Evolutionary conservation across 2,888 invertebrate species (phyloP), one percentile per base, ranked within the genome.

Genomic region (Troides oblongomaculatus): DNA sequence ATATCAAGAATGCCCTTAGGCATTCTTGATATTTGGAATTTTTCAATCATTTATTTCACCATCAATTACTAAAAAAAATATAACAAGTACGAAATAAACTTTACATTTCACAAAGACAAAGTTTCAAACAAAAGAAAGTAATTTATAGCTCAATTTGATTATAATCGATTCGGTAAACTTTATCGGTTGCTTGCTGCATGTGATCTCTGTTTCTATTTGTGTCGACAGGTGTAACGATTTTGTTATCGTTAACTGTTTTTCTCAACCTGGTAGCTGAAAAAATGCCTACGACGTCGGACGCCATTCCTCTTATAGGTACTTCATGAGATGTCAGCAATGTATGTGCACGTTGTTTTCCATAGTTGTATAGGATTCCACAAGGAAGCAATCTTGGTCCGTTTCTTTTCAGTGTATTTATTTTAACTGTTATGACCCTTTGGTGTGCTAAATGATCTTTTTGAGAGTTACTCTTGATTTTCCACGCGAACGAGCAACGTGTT

Each of bases 191-290:
- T 56, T 56, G 56, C 56, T 56, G 21, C 56, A 21, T 12, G 46
- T 56, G 56, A 56, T 62, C 23, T 62, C 17, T 65, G 23, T 59
- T 68, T 61, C 43, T 39, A 83, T 84, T 84, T 85, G 80, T 89
- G 84, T 90, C 94, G 95, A 90, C 96, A 98, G 98, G 97, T 94
- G 97, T 98, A 94, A 98, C 97, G 93, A 98, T 98, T 92, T 96
- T 98, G 93, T 96, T 99, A 93, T 98, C 98, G 92, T 96, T 98
- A 95, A 98, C 98, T 94, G 98, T 98, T 93, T 98, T 98, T 95
- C 96, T 98, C 94, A 97, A 98, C 94, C 96, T 98, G 94, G 98
- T 99, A 88, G 97, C 98, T 81, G 98, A 98, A 95, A 98, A 97
- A 93, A 97, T 98, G 96, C 98, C 98, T 90, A 95, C 96, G 79